phyloP scores from a whole-genome alignment of 2,797 vertebrate genomes.

The Emydoidea blandingii region DNA sequence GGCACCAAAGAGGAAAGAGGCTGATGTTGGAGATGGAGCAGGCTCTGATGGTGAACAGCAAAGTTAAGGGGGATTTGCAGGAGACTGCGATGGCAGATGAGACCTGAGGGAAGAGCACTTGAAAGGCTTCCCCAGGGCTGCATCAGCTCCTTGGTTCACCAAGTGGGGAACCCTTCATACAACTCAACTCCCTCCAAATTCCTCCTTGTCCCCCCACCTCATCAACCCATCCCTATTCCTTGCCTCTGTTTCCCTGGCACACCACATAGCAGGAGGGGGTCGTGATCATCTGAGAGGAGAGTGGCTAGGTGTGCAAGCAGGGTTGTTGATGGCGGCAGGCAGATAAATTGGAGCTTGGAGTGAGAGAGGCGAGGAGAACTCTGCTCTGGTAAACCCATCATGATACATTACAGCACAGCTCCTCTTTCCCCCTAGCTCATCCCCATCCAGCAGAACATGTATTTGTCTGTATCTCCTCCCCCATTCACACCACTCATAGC shows the following conservation, averaged over 20 bases:
- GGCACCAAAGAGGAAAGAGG: not conserved
- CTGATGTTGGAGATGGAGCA: not conserved
- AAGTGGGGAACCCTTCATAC: too few relatives aligned
- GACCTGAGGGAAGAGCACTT: not conserved
- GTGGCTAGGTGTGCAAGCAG: not conserved
- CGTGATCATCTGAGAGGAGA: not conserved
- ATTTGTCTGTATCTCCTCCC: not conserved
- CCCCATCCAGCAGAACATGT: not conserved
- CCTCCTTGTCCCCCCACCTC: not conserved
- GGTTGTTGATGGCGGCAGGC: not conserved
- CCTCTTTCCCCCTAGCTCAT: not conserved
- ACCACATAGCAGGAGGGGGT: too few relatives aligned
- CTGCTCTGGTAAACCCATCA: not conserved
- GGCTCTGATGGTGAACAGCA: not conserved
- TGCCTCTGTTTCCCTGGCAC: not conserved
- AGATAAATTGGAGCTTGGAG: not conserved
- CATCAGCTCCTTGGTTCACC: not conserved
- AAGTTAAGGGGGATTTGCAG: not conserved
- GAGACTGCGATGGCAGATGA: not conserved
- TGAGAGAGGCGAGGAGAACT: not conserved
- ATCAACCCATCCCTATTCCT: not conserved
- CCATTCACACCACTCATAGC: not conserved
- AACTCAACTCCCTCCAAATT: not conserved
- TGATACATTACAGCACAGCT: not conserved
- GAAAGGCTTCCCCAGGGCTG: not conserved